phyloP scores from a whole-genome alignment of 2,797 vertebrate genomes.

The Steatocranus sp. region DNA sequence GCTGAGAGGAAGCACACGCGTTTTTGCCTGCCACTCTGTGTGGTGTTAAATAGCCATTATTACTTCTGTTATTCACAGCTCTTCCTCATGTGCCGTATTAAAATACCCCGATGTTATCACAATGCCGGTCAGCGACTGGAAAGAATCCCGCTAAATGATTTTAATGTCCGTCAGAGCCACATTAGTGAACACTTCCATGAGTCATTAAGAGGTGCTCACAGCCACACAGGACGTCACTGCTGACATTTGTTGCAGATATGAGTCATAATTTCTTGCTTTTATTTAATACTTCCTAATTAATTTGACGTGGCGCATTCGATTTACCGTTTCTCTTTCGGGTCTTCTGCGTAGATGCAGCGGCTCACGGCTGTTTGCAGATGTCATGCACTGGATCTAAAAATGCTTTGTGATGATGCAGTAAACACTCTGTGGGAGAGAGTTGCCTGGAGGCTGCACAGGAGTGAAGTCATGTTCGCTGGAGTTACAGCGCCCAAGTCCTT shows the following conservation, averaged over 20 bases:
- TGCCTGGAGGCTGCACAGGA: constrained; percentile 20
- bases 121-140: background rate
- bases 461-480: constrained; percentile 35
- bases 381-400: constrained; percentile 22
- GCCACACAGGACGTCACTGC: constrained; percentile 55
- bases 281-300: constrained; percentile 19
- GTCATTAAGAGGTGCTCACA: constrained; percentile 50
- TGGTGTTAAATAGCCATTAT: constrained; percentile 9
- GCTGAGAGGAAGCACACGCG: background rate
- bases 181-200: constrained; percentile 39
- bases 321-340: background rate
- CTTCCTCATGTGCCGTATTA: background rate
- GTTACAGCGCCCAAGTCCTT: background rate
- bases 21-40: background rate
- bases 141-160: constrained; percentile 10
- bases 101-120: constrained; percentile 17
- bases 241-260: constrained; percentile 66
- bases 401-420: constrained; percentile 9
- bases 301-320: constrained; percentile 19
- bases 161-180: constrained; percentile 40
- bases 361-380: background rate
- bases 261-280: constrained; percentile 53
- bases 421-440: constrained; percentile 12
- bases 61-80: constrained; percentile 3
- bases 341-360: background rate